A percentile compares a stretch with the other conserved stretches of the same genome.
Conservation (phyloP, 2,797 vertebrate species). For the Myotis findleyi region DNA sequence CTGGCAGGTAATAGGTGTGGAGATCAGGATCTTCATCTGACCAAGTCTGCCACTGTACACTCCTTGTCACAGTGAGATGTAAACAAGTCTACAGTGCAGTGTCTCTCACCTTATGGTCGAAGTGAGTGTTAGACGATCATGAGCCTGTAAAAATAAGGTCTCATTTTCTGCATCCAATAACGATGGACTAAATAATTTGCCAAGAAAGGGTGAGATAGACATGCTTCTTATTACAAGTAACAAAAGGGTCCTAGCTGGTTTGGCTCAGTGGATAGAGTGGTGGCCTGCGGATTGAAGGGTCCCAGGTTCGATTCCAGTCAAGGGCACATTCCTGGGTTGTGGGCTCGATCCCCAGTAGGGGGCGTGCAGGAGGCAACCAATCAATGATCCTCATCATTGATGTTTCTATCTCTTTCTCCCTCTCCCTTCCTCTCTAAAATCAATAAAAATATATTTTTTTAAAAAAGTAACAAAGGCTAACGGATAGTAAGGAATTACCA, state of each 20-base stretch:
- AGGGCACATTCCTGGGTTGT: too few species aligned
- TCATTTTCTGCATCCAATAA: conserved; percentile 23
- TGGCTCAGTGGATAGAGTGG: too few species aligned
- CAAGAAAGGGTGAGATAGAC: not conserved
- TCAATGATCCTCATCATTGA: too few species aligned
- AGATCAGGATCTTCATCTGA: not conserved
- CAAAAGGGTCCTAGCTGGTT: too few species aligned
- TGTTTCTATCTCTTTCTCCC: too few species aligned
- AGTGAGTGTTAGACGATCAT: not conserved
- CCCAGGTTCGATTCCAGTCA: too few species aligned
- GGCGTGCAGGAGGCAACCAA: too few species aligned
- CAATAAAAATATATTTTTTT: too few species aligned
- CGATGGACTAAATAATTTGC: not conserved
- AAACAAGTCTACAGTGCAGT: not conserved
- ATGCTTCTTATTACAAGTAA: not conserved
- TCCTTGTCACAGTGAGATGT: not conserved
- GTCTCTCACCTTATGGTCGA: not conserved
- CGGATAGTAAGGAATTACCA: not conserved
- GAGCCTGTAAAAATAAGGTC: not conserved
- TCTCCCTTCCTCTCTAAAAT: too few species aligned
- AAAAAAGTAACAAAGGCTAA: not conserved
- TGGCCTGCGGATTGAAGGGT: too few species aligned
- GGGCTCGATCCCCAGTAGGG: too few species aligned
- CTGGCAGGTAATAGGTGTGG: not conserved
- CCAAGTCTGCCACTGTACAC: not conserved